These are phyloP conservation scores for Lepidostoma basale DNA, from an alignment of 1,140 invertebrate genomes.

Conservation along the genomic window DNA sequence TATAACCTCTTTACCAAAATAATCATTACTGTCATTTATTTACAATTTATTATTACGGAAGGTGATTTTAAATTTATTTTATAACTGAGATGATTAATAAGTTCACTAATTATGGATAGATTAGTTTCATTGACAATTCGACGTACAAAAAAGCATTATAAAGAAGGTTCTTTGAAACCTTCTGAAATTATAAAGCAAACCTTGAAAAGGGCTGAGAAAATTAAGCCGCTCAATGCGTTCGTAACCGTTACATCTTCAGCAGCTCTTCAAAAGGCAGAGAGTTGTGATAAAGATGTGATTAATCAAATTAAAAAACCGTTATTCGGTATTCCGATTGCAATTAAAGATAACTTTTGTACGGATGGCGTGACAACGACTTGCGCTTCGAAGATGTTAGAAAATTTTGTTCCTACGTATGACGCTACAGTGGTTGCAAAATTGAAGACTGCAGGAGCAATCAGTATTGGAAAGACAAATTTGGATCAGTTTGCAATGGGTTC, in stretches of 20 bases:
- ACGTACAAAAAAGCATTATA: slow-evolving; percentile 23
- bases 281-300: slow-evolving; percentile 23
- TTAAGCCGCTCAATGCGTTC: slow-evolving; percentile 37
- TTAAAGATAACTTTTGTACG: slow-evolving; percentile 97
- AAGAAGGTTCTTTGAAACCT: slow-evolving; percentile 26
- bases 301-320: slow-evolving; percentile 55
- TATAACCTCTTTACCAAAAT: not conserved
- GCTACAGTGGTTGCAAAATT: slow-evolving; percentile 89
- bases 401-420: slow-evolving; percentile 88
- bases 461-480: slow-evolving; percentile 96
- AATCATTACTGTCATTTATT: not conserved
- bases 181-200: slow-evolving; percentile 35
- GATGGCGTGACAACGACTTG: slow-evolving; percentile 83
- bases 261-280: slow-evolving; percentile 3
- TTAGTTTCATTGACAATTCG: slow-evolving; percentile 36
- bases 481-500: slow-evolving; percentile 99
- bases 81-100: not conserved
- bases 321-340: slow-evolving; percentile 85
- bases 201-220: slow-evolving; percentile 39
- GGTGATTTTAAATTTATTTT: too few species aligned
- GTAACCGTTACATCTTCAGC: slow-evolving; percentile 23
- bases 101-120: slow-evolving; percentile 39
- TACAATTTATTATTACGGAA: too few species aligned
- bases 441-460: slow-evolving; percentile 74
- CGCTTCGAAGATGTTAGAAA: slow-evolving; percentile 89